These are phyloP conservation scores for Phrynocephalus forsythii DNA, from an alignment of 2,797 vertebrate genomes.

Conservation along the genomic window DNA sequence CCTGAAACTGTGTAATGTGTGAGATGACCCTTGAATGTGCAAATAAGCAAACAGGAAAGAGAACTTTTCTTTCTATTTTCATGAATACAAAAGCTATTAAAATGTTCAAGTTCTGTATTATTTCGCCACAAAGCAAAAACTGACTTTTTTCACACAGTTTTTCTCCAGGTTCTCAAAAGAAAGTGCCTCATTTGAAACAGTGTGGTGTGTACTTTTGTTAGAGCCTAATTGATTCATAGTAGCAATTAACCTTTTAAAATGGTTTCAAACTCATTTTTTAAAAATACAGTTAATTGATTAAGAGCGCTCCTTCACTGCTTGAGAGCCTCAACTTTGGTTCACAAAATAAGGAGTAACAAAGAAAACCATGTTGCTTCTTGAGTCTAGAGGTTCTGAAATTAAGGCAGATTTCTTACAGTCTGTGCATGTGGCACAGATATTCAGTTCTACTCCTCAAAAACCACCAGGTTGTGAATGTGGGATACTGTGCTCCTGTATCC, in stretches of 20 bases:
- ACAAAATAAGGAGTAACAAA: neutral
- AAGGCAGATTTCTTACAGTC: neutral
- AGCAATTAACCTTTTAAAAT: constrained; percentile 29
- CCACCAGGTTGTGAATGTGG: too few species aligned
- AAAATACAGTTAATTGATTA: constrained; percentile 10
- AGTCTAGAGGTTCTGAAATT: neutral
- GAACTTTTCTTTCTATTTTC: neutral
- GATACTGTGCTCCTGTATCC: too few species aligned
- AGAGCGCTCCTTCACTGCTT: neutral
- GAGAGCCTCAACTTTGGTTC: neutral
- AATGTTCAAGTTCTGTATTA: neutral
- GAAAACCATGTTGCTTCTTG: neutral
- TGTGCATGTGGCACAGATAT: neutral
- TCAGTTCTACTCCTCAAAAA: too few species aligned
- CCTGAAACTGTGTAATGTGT: neutral
- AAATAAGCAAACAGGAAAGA: too few species aligned
- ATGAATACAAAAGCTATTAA: neutral
- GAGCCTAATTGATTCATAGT: neutral
- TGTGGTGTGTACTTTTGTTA: neutral
- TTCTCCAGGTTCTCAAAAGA: neutral
- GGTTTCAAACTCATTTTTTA: neutral
- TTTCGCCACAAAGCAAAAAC: neutral
- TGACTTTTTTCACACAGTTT: neutral
- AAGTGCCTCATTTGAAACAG: neutral
- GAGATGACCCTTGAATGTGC: neutral